Base-by-base conservation (phyloP, 2,797 vertebrate genomes). In the Myoxocephalus aenaeus region DNA sequence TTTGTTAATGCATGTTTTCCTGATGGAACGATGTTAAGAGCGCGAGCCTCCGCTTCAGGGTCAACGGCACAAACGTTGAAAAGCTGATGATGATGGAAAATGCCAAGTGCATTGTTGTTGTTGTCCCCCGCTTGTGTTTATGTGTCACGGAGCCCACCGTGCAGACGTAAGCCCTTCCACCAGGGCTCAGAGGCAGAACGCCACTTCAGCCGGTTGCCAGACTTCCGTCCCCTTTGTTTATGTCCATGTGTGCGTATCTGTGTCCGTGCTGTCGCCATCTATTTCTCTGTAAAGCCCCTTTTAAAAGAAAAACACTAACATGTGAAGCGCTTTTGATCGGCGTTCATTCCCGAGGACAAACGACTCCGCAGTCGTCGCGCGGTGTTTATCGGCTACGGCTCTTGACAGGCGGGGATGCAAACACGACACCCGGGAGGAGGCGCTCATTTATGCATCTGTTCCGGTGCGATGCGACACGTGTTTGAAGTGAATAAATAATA, bases 91-190 rank as follows among this genome's bases (percentile, higher is more conserved):
- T 79, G 40, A 13, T 42, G 34, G 34, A 34, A 61, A 65, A 34
- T 59, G 51, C 72, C 46, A 29, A 54, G 59, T 9, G 27, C 71
- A 17, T 50, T 73, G 29, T 70, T 17, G n/a, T 9, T 56, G 51
- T 73, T 15, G n/a, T 80, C 66, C 27, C 64, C 5, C 13, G 20
- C 57, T 51, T 69, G 34, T 65, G 61, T 61, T 61, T 36, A 8
- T 56, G 20, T 67, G 76, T 75, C 65, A 64, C 53, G 65, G 80
- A 67, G 70, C 65, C 57, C 77, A 22, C 14, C 59, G 42, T 59
- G 61, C 68, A 57, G 59, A 40, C 42, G 46, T 51, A 48, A 74
- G 50, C 48, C 42, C 22, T 58, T 61, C 51, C 57, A 25, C 34
- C 65, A 14, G 63, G 76, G 11, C 57, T 73, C 44, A 17, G 34